phyloP scores from a whole-genome alignment of 1,140 invertebrate species.

The Lepidotrigona ventralis region DNA sequence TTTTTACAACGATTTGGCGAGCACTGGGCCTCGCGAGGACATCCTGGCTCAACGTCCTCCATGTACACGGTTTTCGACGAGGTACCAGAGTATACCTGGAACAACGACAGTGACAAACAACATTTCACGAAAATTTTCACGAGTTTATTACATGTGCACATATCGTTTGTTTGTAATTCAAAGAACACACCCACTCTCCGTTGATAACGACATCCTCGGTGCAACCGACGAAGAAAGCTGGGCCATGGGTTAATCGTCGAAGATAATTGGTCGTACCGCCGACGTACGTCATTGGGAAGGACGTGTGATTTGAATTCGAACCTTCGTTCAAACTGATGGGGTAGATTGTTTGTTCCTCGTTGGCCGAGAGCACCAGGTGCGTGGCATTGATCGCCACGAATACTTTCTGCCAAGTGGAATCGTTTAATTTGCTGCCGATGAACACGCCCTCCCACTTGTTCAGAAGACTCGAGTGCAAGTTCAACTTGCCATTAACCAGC shows the following conservation, averaged over 20 bases:
- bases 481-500: conserved; percentile 89
- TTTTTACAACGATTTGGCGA: conserved; percentile 92
- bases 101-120: conserved; percentile 9
- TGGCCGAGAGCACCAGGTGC: conserved; percentile 90
- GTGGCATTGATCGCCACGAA: conserved; percentile 93
- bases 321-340: conserved; percentile 89
- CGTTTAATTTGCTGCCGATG: conserved; percentile 90
- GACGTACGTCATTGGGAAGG: conserved; percentile 89
- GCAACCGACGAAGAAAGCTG: conserved; percentile 92
- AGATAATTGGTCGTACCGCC: conserved; percentile 87
- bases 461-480: conserved; percentile 91
- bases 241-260: conserved; percentile 84
- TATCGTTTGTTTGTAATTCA: neutral
- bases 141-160: neutral
- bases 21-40: conserved; percentile 90
- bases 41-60: conserved; percentile 85
- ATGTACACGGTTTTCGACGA: conserved; percentile 73
- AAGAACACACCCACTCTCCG: conserved; percentile 84
- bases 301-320: conserved; percentile 86
- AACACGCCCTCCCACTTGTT: conserved; percentile 95
- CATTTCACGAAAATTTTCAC: neutral
- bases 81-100: conserved; percentile 73
- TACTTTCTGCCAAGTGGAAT: conserved; percentile 93
- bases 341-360: conserved; percentile 93
- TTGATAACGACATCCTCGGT: conserved; percentile 95